A percentile compares a stretch with the other conserved stretches of the same genome.
phyloP scores from a whole-genome alignment of 2,888 invertebrate genomes.

The Nyleta sp. region DNA sequence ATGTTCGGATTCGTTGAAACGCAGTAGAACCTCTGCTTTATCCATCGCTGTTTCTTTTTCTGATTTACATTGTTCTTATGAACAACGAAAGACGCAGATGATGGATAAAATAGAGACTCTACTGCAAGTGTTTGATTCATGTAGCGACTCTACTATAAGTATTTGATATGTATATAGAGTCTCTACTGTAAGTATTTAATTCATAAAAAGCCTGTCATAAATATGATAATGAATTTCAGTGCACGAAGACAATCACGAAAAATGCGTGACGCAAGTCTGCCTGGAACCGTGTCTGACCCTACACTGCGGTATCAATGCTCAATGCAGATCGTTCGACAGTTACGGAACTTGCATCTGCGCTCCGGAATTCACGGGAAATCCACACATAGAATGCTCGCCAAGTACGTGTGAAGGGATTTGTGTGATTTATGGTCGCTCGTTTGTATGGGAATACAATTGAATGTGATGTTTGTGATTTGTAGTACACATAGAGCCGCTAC shows the following conservation, averaged over 20 bases:
- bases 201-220: too few species aligned
- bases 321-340: constrained; percentile 90
- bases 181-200: too few species aligned
- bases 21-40: too few species aligned
- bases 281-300: constrained; percentile 91
- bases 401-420: constrained; percentile 81
- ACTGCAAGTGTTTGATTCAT: too few species aligned
- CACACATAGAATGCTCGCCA: constrained; percentile 89
- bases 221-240: constrained; percentile 81
- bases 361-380: constrained; percentile 90
- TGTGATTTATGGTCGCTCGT: too few species aligned
- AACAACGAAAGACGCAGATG: too few species aligned
- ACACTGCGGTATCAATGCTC: constrained; percentile 92
- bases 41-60: constrained; percentile 7
- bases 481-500: constrained; percentile 75
- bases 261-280: constrained; percentile 90
- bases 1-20: too few species aligned
- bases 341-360: constrained; percentile 91
- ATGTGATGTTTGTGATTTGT: constrained; percentile 4
- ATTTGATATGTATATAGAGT: too few species aligned
- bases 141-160: too few species aligned
- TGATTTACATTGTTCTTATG: too few species aligned
- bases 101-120: too few species aligned
- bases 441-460: neutral
- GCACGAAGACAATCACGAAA: constrained; percentile 87